Evolutionary conservation across 2,888 invertebrate genomes (phyloP), one percentile per base, ranked within the genome.

Genomic region (Eumerus sabulonum): DNA sequence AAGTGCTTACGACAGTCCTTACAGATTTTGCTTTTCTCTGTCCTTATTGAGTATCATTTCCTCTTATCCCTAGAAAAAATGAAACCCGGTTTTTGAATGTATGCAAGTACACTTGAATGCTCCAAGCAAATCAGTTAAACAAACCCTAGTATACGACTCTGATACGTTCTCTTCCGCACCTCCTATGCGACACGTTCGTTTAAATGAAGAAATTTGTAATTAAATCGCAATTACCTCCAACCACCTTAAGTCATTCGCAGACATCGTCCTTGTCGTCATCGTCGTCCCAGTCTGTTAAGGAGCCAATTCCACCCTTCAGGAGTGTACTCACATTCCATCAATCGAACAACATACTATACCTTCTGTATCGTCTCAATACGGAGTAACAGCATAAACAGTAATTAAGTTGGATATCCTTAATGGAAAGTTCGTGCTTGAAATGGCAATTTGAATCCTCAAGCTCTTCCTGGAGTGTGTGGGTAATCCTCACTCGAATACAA

Each of bases 361-460:
- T 35, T 16, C 27, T 35, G 19, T 50, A 13, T 5, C 12, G 11
- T 16, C 53, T 14, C 18, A 12, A 51, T 50, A 7, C 19, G 67
- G 54, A 63, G 64, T 40, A 64, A 63, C 68, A 64, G 60, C 60
- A 79, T 68, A 79, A 79, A 79, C 74, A 74, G 73, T 74, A 79
- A 79, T 79, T 79, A 79, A 79, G 70, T 74, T 79, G 59, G 60
- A 74, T 74, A 74, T 79, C 79, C 79, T 67, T 79, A 79, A 79
- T 79, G 74, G 74, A 64, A 70, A 79, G 68, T 70, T 79, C 79
- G 79, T 79, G 79, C 68, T 44, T 45, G 64, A 50, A 74, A 68
- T 74, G 18, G 59, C 13, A 73, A 77, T 50, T 68, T 19, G 44
- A 14, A 42, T n/a, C 42, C 11, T 1, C 14, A 1, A 14, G 27